Conservation (phyloP, 2,797 vertebrate genomes). For the Coregonus sp. region DNA sequence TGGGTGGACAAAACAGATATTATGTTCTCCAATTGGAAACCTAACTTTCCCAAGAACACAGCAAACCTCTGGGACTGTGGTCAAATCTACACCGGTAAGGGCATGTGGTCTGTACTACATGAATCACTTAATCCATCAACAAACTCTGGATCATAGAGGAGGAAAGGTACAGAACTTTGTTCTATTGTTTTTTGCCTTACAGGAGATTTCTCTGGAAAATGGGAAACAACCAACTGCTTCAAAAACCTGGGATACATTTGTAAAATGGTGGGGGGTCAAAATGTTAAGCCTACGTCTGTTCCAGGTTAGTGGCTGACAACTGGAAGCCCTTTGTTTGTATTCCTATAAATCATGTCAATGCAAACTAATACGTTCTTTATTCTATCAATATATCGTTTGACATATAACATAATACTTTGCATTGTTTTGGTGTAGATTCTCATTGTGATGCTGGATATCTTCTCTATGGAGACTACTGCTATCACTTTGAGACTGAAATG, state of each 20-base stretch:
- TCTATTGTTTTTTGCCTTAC: slow-evolving; percentile 10
- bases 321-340: not conserved
- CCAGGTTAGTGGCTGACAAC: slow-evolving; percentile 63
- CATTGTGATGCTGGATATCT: slow-evolving; percentile 77
- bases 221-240: slow-evolving; percentile 82
- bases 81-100: slow-evolving; percentile 79
- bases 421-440: slow-evolving; percentile 54
- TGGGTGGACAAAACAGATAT: slow-evolving; percentile 73
- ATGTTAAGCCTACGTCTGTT: slow-evolving; percentile 68
- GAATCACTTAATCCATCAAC: not conserved
- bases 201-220: slow-evolving; percentile 79
- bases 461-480: slow-evolving; percentile 72
- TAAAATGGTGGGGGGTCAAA: slow-evolving; percentile 78
- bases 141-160: not conserved
- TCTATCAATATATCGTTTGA: not conserved
- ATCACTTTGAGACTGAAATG: slow-evolving; percentile 70
- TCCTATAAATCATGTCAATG: not conserved
- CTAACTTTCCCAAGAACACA: slow-evolving; percentile 72
- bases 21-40: slow-evolving; percentile 68
- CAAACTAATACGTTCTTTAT: not conserved
- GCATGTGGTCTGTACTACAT: not conserved
- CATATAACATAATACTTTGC: not conserved
- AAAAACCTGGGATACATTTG: slow-evolving; percentile 78
- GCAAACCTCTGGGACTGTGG: slow-evolving; percentile 75
- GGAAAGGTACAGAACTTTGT: not conserved